Evolutionary conservation across 2,888 invertebrate genomes (phyloP), one percentile per base, ranked within the genome.

Genomic region (Sinotaia quadrata): DNA sequence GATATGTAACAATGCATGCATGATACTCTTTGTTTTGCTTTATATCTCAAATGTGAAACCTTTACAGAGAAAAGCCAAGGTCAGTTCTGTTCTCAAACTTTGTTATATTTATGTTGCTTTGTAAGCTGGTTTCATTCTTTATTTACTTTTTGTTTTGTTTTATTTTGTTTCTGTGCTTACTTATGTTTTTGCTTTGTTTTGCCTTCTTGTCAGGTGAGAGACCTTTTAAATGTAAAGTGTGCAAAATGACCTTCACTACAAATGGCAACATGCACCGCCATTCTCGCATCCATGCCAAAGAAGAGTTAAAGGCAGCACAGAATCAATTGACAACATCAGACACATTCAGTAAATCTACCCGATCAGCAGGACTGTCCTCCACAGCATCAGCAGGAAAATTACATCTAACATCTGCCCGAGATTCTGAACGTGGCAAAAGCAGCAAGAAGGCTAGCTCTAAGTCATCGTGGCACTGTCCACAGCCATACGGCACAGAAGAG

Each of bases 231-330:
- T 95, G 94, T 87, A 92, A 92, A 82, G 91, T 92, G 79, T 95
- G 94, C 88, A 92, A 92, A 67, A 92, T 94, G 88, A 92, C 94
- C 49, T 95, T 95, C 88, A 94, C 94, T 41, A 94, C 94, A 18
- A 94, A 94, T 86, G 94, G 94, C 33, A 94, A 94, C 87, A 94
- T 95, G 94, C 94, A 94, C 84, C 90, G 94, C 47, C 95, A 95
- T 87, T 91, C 93, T 91, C 90, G 94, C 71, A 93, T 93, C 2
- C 93, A 93, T 86, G 91, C 91, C 44, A 86, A 87, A 66, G 79
- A 81, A 58, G 78, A 62, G 34, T 36, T 44, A 8, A 44, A 44
- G 21, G 60, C 60, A 65, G 58, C 65, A 36, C n/a, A 51, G 56
- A 31, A n/a, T 52, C 47, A 62, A 62, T 18, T 15, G 3, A 41